Evolutionary conservation across 2,888 invertebrate species (phyloP).

Genomic region (Cheilosia variabilis): DNA sequence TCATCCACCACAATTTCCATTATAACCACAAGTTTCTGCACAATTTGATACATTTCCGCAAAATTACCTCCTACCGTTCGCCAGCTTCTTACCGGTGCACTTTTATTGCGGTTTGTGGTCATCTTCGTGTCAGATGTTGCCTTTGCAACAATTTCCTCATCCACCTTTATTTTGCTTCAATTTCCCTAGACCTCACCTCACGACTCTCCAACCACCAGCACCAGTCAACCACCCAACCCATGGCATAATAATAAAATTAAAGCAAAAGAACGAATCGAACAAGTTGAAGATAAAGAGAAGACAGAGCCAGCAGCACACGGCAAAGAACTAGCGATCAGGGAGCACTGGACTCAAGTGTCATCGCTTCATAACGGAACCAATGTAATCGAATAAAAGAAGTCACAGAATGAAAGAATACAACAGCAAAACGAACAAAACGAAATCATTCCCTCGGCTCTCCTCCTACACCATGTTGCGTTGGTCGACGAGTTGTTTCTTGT

Average conservation of each 20-base stretch:
- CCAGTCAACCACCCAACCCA: conserved; percentile 11
- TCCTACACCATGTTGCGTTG: neutral
- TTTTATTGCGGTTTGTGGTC: conserved; percentile 59
- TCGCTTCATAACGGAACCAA: conserved; percentile 74
- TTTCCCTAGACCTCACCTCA: conserved; percentile 46
- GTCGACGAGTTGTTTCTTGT: neutral
- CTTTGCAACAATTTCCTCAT: conserved; percentile 40
- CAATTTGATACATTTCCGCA: neutral
- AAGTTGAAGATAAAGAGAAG: conserved; percentile 12
- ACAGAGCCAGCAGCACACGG: conserved; percentile 2
- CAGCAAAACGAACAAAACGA: neutral
- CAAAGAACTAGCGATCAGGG: conserved; percentile 45
- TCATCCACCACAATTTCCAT: neutral
- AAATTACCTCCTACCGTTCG: neutral
- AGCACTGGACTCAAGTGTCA: conserved; percentile 74
- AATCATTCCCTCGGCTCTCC: neutral
- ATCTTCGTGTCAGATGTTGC: conserved; percentile 29
- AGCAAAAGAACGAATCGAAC: neutral
- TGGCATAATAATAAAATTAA: neutral
- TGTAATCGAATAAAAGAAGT: conserved; percentile 70
- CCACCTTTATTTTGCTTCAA: conserved; percentile 28
- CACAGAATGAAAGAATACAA: conserved; percentile 53
- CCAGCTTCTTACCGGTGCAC: neutral
- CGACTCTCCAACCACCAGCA: conserved; percentile 12
- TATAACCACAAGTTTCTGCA: neutral